Conservation (phyloP, 1,140 invertebrate species). For the Microplitis demolitor region DNA sequence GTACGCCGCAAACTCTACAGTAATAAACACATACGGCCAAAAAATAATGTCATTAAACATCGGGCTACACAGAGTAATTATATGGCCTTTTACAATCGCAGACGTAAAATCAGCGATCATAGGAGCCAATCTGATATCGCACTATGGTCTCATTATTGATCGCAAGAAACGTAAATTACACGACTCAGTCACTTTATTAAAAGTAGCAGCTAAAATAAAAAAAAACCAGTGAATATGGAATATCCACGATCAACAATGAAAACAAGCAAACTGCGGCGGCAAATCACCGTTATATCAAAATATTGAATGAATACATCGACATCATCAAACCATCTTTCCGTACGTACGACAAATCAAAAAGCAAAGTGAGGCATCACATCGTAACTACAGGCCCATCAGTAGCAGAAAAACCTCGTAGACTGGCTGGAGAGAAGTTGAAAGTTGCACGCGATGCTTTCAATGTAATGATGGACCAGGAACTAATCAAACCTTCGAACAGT, state of each 20-base stretch:
- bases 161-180: slow-evolving; percentile 22
- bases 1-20: slow-evolving; percentile 25
- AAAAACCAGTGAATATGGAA: background rate
- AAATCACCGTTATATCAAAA: background rate
- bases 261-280: too few relatives aligned
- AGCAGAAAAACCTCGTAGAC: slow-evolving; percentile 27
- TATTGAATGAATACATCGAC: background rate
- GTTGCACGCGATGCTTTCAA: slow-evolving; percentile 37
- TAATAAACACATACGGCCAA: slow-evolving; percentile 24
- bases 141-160: slow-evolving; percentile 27
- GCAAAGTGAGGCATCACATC: slow-evolving; percentile 23
- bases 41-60: slow-evolving; percentile 18
- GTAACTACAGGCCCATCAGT: slow-evolving; percentile 37
- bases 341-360: background rate
- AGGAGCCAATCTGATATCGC: slow-evolving; percentile 25
- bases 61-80: slow-evolving; percentile 19
- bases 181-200: slow-evolving; percentile 14
- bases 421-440: slow-evolving; percentile 36
- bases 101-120: slow-evolving; percentile 21
- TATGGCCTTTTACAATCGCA: slow-evolving; percentile 25
- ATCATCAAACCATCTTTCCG: background rate
- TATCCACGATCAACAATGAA: background rate
- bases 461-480: slow-evolving; percentile 33
- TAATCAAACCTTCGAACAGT: slow-evolving; percentile 42
- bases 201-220: background rate